Evolutionary conservation across 2,888 invertebrate species (phyloP).

Genomic region (Acanthoscelides obtectus): DNA sequence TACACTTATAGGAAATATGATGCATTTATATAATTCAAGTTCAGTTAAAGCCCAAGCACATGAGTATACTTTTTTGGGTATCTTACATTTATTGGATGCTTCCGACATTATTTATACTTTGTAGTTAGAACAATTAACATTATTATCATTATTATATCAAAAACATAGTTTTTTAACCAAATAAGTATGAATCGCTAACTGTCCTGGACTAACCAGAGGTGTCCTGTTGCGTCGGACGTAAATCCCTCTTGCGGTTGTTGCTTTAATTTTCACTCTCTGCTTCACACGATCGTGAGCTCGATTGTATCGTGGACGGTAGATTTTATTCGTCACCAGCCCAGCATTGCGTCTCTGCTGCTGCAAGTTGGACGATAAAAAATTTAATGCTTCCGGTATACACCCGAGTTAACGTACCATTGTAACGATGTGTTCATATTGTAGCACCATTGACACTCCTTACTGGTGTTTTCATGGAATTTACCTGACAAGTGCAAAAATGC

Average conservation of each 20-base stretch:
- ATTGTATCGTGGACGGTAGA: conserved; percentile 6
- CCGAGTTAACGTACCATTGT: not conserved
- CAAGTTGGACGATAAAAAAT: not conserved
- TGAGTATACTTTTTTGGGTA: too few species aligned
- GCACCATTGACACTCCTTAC: not conserved
- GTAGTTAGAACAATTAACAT: too few species aligned
- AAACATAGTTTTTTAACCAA: too few species aligned
- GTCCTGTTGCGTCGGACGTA: not conserved
- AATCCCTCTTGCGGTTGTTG: not conserved
- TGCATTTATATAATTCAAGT: too few species aligned
- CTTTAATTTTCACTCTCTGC: conserved; percentile 19
- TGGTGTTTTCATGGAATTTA: not conserved
- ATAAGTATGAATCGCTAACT: too few species aligned
- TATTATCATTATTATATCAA: too few species aligned
- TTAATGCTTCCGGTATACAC: not conserved
- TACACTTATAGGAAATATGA: too few species aligned
- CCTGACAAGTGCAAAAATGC: not conserved
- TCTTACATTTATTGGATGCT: too few species aligned
- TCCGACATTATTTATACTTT: too few species aligned
- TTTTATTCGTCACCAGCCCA: not conserved
- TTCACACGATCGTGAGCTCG: conserved; percentile 14
- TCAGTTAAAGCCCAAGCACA: too few species aligned
- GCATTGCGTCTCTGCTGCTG: not conserved
- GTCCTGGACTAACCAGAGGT: not conserved
- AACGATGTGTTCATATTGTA: not conserved